These are phyloP conservation scores for Apamea sordens DNA, from an alignment of 2,888 invertebrate species.

Conservation along the genomic window DNA sequence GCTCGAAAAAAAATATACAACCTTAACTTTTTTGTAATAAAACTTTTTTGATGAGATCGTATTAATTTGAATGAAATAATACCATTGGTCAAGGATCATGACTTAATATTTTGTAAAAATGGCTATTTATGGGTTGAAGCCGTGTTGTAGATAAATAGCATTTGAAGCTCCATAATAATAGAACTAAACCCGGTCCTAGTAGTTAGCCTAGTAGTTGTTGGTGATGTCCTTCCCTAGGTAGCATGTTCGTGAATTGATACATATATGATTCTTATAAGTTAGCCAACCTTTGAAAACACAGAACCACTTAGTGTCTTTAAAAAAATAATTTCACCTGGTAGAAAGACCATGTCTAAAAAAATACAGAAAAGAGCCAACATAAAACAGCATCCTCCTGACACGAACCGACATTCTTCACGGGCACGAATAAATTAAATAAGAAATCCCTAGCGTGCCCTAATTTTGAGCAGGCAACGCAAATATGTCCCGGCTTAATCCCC, in stretches of 20 bases:
- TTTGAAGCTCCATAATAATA: neutral
- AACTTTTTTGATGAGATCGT: constrained; percentile 62
- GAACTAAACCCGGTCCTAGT: neutral
- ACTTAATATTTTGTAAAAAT: neutral
- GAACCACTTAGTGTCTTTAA: too few relatives aligned
- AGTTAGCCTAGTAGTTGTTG: neutral
- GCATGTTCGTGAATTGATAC: neutral
- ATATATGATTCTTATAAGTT: neutral
- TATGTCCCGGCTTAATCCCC: constrained; percentile 74
- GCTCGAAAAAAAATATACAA: constrained; percentile 39
- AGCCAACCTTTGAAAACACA: too few relatives aligned
- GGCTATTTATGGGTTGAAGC: neutral
- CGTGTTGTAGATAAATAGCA: neutral
- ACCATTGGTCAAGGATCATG: constrained; percentile 43
- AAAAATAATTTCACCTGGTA: constrained; percentile 7
- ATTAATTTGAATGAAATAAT: constrained; percentile 58
- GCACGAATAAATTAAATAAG: constrained; percentile 79
- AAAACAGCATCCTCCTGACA: constrained; percentile 52
- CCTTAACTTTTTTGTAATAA: constrained; percentile 58
- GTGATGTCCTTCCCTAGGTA: neutral
- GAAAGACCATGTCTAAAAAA: constrained; percentile 10
- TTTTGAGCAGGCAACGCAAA: constrained; percentile 73
- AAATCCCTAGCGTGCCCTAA: constrained; percentile 74
- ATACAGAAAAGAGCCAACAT: constrained; percentile 35
- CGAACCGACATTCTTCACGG: constrained; percentile 69